Base-by-base conservation (phyloP, 30 jellyfish, hydroid and myxozoan species). In the Sanderia malayensis region DNA sequence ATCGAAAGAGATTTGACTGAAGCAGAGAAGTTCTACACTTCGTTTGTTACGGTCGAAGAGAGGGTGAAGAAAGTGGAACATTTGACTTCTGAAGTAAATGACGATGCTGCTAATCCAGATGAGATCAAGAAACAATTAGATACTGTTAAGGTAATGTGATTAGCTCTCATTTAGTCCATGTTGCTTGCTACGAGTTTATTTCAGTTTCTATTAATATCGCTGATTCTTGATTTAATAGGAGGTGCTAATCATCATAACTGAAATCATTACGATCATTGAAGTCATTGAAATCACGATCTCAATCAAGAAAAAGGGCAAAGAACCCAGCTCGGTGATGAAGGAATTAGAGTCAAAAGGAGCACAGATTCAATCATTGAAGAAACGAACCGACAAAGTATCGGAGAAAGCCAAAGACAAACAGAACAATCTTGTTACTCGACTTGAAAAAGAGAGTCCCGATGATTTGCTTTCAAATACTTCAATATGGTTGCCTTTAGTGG, bases 401-500 rank as follows among this genome's bases (percentile, higher is more conserved):
- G 87, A 76, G 74, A 21, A 55, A 33, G 68, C 75, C 17, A 72
- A 67, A 22, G 83, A 58, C n/a, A 95, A 83, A 31, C 94, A 89
- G 68, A 73, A 46, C 57, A 49, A 61, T 55, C 49, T 84, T 22
- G 82, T 64, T 17, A 58, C 45, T 0, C 58, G 59, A 15, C 77
- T 73, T 7, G 80, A 58, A 46, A 76, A 70, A 26, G 84, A 83
- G 34, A 88, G 73, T 2, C 61, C 76, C 37, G 88, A 78, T 11
- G 82, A 76, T 3, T 60, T 52, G 60, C 58, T 89, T 29, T 66
- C 71, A 23, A 81, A 73, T 46, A 67, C 76, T n/a, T 21, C 44
- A 15, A 44, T 23, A 25, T 82, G 94, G 96, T 74, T 89, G 52
- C 94, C 97, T 20, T 46, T 13, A 17, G 64, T 65, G 19, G 97